Evolutionary conservation across 1,140 invertebrate genomes (phyloP).

Genomic region (Drosophila melanica): DNA sequence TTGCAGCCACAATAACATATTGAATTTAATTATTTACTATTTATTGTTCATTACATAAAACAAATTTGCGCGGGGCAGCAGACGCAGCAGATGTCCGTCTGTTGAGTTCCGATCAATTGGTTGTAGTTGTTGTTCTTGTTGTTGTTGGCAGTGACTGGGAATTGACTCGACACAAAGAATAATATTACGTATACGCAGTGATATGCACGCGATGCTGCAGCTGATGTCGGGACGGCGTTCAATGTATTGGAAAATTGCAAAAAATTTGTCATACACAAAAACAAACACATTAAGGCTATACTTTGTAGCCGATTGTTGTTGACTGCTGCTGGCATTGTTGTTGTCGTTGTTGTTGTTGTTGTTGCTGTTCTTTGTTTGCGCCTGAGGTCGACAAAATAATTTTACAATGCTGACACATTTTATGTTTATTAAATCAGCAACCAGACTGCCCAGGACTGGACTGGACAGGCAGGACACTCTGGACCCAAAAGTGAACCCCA

Average conservation of each 20-base stretch:
- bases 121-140: slow-evolving; percentile 42
- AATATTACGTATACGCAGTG: slow-evolving; percentile 67
- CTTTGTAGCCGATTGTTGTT: slow-evolving; percentile 44
- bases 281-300: slow-evolving; percentile 63
- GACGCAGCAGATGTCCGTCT: slow-evolving; percentile 27
- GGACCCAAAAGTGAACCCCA: slow-evolving; percentile 60
- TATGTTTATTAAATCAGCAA: slow-evolving; percentile 79
- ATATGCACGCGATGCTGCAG: slow-evolving; percentile 43
- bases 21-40: slow-evolving; percentile 64
- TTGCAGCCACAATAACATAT: slow-evolving; percentile 49
- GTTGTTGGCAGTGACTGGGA: slow-evolving; percentile 24
- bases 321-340: slow-evolving; percentile 26
- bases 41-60: slow-evolving; percentile 64
- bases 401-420: slow-evolving; percentile 81
- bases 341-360: slow-evolving; percentile 43
- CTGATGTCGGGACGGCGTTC: slow-evolving; percentile 47
- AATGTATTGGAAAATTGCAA: slow-evolving; percentile 80
- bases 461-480: slow-evolving; percentile 22
- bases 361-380: slow-evolving; percentile 50
- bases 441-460: slow-evolving; percentile 33
- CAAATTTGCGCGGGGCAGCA: slow-evolving; percentile 48
- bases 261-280: slow-evolving; percentile 57
- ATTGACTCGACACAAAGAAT: slow-evolving; percentile 53
- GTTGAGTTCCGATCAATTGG: slow-evolving; percentile 46
- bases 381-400: slow-evolving; percentile 75